These are phyloP conservation scores for Lordiphosa andalusiaca DNA, from an alignment of 2,888 invertebrate species.

Conservation along the genomic window DNA sequence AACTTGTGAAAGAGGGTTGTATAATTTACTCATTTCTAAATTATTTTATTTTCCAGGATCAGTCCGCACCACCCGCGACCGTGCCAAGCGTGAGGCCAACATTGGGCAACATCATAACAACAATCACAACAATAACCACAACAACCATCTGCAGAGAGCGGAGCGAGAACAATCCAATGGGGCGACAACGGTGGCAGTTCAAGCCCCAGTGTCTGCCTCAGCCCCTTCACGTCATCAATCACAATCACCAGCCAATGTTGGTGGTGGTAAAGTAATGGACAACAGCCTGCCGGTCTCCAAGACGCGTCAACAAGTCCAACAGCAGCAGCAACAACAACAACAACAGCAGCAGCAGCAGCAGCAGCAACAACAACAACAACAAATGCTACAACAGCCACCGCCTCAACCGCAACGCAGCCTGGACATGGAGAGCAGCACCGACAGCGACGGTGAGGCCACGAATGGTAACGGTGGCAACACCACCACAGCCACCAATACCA, in stretches of 20 bases:
- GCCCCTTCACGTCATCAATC: conserved; percentile 46
- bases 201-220: conserved; percentile 13
- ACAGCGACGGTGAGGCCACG: conserved; percentile 72
- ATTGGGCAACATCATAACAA: conserved; percentile 67
- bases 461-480: conserved; percentile 61
- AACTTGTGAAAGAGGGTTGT: background rate
- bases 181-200: conserved; percentile 11
- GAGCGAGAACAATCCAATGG: conserved; percentile 43
- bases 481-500: conserved; percentile 50
- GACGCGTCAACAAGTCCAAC: conserved; percentile 65
- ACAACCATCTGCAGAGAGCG: conserved; percentile 33
- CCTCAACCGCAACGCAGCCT: conserved; percentile 59
- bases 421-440: conserved; percentile 77
- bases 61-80: conserved; percentile 80
- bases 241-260: conserved; percentile 61
- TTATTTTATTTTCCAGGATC: conserved; percentile 57
- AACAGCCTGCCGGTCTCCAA: conserved; percentile 47
- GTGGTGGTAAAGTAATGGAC: conserved; percentile 17
- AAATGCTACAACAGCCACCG: conserved; percentile 41
- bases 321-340: conserved; percentile 38
- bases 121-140: conserved; percentile 52
- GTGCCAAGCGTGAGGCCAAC: conserved; percentile 80
- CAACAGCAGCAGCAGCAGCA: conserved; percentile 23
- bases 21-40: background rate
- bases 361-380: conserved; percentile 57